Conservation (phyloP, 2,888 invertebrate species). For the Lepas anatifera region DNA sequence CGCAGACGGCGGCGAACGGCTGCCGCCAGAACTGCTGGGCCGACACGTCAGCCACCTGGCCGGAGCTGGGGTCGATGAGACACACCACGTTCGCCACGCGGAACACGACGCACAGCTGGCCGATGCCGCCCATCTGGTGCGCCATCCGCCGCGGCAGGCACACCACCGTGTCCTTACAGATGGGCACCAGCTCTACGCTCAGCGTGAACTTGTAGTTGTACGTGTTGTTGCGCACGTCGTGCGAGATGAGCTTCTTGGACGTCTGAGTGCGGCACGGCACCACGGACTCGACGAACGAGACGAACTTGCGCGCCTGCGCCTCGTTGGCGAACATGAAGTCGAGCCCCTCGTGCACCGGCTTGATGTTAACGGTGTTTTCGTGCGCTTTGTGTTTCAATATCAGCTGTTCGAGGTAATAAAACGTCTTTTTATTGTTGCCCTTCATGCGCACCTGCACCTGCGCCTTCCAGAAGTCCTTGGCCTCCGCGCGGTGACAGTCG, state of each 20-base stretch:
- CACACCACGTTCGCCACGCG: slow-evolving; percentile 82
- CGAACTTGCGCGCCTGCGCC: slow-evolving; percentile 83
- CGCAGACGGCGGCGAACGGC: slow-evolving; percentile 76
- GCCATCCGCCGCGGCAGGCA: slow-evolving; percentile 78
- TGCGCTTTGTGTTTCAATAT: slow-evolving; percentile 93
- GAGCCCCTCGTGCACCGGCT: slow-evolving; percentile 71
- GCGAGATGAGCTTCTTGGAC: slow-evolving; percentile 90
- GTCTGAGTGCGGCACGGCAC: slow-evolving; percentile 77
- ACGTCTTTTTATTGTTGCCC: slow-evolving; percentile 88
- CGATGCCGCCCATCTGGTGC: slow-evolving; percentile 74
- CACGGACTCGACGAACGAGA: slow-evolving; percentile 78
- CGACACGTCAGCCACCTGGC: slow-evolving; percentile 67
- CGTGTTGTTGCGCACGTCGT: slow-evolving; percentile 90
- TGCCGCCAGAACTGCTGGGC: slow-evolving; percentile 69
- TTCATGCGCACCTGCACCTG: slow-evolving; percentile 57
- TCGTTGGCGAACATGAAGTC: slow-evolving; percentile 90
- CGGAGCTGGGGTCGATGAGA: slow-evolving; percentile 79
- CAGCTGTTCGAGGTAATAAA: slow-evolving; percentile 93
- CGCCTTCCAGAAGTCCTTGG: slow-evolving; percentile 95
- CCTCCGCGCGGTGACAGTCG: slow-evolving; percentile 91
- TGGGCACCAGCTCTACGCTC: slow-evolving; percentile 87
- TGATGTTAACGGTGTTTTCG: slow-evolving; percentile 75
- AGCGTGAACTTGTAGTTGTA: slow-evolving; percentile 91
- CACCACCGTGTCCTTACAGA: slow-evolving; percentile 87
- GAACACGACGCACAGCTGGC: slow-evolving; percentile 72